Conservation (phyloP, 2,888 invertebrate genomes). For the Pristionchus arcanus region DNA sequence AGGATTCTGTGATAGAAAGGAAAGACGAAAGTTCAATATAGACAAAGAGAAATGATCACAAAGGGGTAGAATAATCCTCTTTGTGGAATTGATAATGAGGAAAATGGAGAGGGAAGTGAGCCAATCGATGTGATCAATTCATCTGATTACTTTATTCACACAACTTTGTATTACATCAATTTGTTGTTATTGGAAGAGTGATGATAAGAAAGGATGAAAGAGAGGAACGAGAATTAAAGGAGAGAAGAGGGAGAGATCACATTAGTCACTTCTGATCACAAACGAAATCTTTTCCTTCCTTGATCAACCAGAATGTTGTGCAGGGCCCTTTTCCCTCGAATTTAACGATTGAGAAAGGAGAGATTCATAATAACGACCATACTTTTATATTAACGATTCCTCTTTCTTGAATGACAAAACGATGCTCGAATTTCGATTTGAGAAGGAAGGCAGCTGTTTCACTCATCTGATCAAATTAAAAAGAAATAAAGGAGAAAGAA, state of each 20-base stretch:
- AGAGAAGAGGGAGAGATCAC: too few relatives aligned
- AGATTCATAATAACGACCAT: not conserved
- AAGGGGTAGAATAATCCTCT: not conserved
- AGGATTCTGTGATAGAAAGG: not conserved
- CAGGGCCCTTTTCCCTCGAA: conserved; percentile 65
- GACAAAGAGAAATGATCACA: conserved; percentile 12
- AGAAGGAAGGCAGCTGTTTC: conserved; percentile 59
- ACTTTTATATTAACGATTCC: conserved; percentile 67
- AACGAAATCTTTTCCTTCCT: conserved; percentile 53
- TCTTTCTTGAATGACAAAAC: conserved; percentile 63
- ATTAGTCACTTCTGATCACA: not conserved
- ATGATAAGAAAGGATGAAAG: not conserved
- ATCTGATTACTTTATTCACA: conserved; percentile 15
- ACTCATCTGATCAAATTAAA: conserved; percentile 49
- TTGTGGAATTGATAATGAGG: not conserved
- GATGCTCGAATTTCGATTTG: conserved; percentile 59
- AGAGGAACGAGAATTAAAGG: not conserved
- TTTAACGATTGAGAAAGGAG: not conserved
- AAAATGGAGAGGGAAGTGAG: not conserved
- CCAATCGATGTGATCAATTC: not conserved
- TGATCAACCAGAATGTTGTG: conserved; percentile 64
- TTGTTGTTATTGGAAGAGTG: not conserved
- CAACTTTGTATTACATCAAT: not conserved
- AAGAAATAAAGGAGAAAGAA: not conserved
- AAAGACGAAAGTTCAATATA: conserved; percentile 50